phyloP scores from a whole-genome alignment of 1,140 invertebrate genomes.

The Drosophila neocordata region DNA sequence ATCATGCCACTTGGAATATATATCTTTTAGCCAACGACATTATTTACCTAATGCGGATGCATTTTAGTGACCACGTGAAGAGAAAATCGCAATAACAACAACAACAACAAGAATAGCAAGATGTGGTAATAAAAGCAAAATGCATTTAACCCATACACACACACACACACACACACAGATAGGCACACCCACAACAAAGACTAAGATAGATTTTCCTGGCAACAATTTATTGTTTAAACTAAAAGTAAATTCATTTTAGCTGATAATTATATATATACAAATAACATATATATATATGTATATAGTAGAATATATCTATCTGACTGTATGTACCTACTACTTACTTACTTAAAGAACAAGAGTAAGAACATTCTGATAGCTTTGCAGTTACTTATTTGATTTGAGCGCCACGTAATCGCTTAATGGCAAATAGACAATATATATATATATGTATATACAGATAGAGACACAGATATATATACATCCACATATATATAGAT shows the following conservation, averaged over 20 bases:
- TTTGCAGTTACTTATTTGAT: slow-evolving; percentile 21
- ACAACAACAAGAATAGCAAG: slow-evolving; percentile 8
- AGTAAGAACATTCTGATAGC: slow-evolving; percentile 6
- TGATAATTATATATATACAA: slow-evolving; percentile 45
- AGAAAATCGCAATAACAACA: slow-evolving; percentile 19
- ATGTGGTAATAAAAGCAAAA: slow-evolving; percentile 28
- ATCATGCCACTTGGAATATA: neutral
- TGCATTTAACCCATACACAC: slow-evolving; percentile 41
- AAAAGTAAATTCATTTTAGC: slow-evolving; percentile 44
- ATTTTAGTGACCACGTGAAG: slow-evolving; percentile 43
- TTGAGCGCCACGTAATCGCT: slow-evolving; percentile 61
- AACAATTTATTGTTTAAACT: slow-evolving; percentile 75
- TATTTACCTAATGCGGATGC: slow-evolving; percentile 49
- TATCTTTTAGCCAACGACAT: slow-evolving; percentile 19
- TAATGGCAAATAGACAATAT: slow-evolving; percentile 67
- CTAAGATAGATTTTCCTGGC: slow-evolving; percentile 39
- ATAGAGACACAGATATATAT: slow-evolving; percentile 35
- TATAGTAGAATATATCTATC: slow-evolving; percentile 16
- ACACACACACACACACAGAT: neutral
- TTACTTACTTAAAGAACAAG: slow-evolving; percentile 4
- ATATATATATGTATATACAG: slow-evolving; percentile 4
- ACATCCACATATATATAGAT: neutral
- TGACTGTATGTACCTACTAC: slow-evolving; percentile 20
- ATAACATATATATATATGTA: slow-evolving; percentile 1
- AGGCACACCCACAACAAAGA: neutral